Percentiles rank a stretch among this genome's conserved stretches.
Conservation (phyloP, 2,113 vertebrate genomes). For the Fulica atra region DNA sequence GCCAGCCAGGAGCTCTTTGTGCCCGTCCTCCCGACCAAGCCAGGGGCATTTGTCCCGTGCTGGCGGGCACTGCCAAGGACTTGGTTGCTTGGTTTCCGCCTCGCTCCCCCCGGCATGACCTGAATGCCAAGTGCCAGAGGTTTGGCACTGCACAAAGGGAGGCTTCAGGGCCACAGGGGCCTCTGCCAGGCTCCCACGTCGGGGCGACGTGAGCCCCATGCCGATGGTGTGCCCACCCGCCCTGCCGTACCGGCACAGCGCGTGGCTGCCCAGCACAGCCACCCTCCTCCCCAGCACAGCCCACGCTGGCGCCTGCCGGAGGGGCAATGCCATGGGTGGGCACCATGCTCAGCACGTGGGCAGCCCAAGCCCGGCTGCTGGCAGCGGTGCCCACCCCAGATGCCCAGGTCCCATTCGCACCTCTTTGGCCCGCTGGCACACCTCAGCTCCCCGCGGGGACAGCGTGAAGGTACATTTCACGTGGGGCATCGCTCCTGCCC, state of each 20-base stretch:
- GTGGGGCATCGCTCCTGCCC: not conserved
- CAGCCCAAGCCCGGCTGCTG: not conserved
- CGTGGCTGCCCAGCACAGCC: not conserved
- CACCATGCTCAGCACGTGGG: not conserved
- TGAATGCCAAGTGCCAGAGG: slow-evolving; percentile 60
- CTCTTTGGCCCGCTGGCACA: not conserved
- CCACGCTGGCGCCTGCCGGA: accelerated
- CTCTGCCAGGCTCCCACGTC: slow-evolving; percentile 34
- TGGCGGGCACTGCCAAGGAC: slow-evolving; percentile 61
- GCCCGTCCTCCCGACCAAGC: not conserved
- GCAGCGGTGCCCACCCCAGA: accelerated
- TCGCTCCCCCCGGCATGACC: not conserved
- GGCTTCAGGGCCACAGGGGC: not conserved
- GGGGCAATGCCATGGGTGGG: not conserved
- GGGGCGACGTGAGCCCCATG: slow-evolving; percentile 55
- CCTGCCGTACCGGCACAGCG: not conserved
- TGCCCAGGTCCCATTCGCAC: accelerated
- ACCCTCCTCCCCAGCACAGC: not conserved
- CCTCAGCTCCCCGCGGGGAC: not conserved
- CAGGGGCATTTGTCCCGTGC: not conserved
- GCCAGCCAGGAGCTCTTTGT: not conserved
- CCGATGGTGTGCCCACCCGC: not conserved
- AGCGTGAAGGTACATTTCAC: accelerated
- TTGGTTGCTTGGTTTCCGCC: slow-evolving; percentile 59
- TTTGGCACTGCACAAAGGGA: slow-evolving; percentile 45